These are phyloP conservation scores for Xanthia icteritia DNA, from an alignment of 2,888 invertebrate genomes.

Conservation along the genomic window DNA sequence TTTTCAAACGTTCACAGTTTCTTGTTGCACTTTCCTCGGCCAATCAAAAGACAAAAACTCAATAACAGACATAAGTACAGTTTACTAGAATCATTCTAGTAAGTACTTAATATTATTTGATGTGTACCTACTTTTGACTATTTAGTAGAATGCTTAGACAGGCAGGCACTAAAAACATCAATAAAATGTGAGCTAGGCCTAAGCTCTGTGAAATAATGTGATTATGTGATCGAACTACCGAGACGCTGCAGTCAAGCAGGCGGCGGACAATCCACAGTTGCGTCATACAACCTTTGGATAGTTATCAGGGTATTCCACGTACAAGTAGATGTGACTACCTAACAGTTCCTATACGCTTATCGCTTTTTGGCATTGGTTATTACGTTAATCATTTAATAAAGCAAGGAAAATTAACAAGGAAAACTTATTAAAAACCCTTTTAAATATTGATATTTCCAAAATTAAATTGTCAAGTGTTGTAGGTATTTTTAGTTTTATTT, in stretches of 20 bases:
- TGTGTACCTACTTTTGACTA: no score
- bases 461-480: not conserved
- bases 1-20: no score
- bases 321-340: no score
- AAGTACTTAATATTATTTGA: no score
- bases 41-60: no score
- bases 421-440: not conserved
- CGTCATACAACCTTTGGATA: not conserved
- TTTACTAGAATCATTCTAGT: no score
- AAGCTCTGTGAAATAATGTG: constrained; percentile 12
- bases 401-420: constrained; percentile 3
- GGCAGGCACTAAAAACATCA: not conserved
- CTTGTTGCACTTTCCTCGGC: no score
- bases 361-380: not conserved
- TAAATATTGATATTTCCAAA: not conserved
- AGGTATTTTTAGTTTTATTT: not conserved
- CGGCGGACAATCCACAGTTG: constrained; percentile 8
- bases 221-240: constrained; percentile 22
- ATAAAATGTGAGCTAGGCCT: constrained; percentile 1
- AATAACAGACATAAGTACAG: no score
- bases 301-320: not conserved
- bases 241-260: not conserved
- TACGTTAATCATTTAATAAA: not conserved
- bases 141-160: no score
- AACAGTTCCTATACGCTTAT: no score